phyloP scores from a whole-genome alignment of 2,888 invertebrate genomes.

The Gibbula magus region DNA sequence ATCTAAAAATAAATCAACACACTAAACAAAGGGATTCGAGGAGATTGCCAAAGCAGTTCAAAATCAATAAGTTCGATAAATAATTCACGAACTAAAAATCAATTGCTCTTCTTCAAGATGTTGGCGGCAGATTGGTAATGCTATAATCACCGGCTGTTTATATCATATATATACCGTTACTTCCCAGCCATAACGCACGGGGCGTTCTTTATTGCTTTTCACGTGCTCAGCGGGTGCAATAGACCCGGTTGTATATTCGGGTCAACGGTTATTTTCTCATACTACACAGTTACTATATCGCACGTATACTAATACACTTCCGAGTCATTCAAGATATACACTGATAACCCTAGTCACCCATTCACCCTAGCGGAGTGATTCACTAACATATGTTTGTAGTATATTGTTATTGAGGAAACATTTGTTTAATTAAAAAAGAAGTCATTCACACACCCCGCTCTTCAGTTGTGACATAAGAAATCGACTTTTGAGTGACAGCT shows the following conservation, averaged over 20 bases:
- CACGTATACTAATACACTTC: neutral
- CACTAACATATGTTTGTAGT: neutral
- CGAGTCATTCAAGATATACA: neutral
- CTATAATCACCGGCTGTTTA: neutral
- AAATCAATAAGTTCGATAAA: neutral
- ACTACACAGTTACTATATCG: neutral
- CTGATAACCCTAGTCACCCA: neutral
- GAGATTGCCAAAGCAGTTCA: neutral
- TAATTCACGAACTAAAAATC: neutral
- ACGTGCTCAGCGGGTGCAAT: constrained; percentile 12
- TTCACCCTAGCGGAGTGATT: neutral
- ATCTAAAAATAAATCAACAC: neutral
- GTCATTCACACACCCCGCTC: neutral
- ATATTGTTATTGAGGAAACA: neutral
- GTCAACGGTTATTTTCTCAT: neutral
- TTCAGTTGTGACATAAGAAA: neutral
- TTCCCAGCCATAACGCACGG: neutral
- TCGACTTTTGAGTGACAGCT: constrained; percentile 36
- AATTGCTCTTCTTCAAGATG: neutral
- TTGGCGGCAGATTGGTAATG: neutral
- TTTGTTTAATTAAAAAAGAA: neutral
- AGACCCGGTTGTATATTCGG: neutral
- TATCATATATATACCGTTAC: neutral
- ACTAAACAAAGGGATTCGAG: neutral
- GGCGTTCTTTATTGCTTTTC: neutral